A percentile compares a stretch with the other conserved stretches of the same genome.
phyloP scores from a whole-genome alignment of 1,140 invertebrate genomes.

The Pogonus chalceus region DNA sequence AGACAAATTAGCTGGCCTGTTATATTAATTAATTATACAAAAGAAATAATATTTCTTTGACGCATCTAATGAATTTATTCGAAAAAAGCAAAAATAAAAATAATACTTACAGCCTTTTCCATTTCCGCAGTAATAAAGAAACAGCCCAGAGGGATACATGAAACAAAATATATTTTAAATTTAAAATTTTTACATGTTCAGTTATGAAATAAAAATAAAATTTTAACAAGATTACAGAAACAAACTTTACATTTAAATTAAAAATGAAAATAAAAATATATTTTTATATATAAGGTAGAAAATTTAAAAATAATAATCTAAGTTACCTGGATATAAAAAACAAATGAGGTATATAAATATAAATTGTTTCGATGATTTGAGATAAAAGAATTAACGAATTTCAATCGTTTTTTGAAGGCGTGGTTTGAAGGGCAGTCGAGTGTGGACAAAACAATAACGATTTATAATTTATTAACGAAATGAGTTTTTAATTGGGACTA shows the following conservation, averaged over 20 bases:
- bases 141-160: not conserved
- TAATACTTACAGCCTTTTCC: constrained; percentile 5
- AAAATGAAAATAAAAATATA: too few relatives aligned
- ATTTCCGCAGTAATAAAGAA: not conserved
- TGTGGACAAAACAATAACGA: constrained; percentile 10
- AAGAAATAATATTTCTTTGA: too few relatives aligned
- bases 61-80: not conserved
- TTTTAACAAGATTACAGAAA: too few relatives aligned
- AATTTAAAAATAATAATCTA: too few relatives aligned
- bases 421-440: not conserved
- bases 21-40: too few relatives aligned
- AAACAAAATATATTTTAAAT: not conserved
- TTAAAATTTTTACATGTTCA: not conserved
- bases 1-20: too few relatives aligned
- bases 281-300: too few relatives aligned
- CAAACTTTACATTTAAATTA: too few relatives aligned
- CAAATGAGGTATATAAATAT: not conserved
- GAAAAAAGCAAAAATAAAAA: not conserved
- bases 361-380: not conserved
- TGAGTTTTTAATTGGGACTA: constrained; percentile 17
- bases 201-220: not conserved
- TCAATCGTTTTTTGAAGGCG: not conserved
- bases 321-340: too few relatives aligned
- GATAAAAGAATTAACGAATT: not conserved
- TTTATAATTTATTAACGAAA: constrained; percentile 20